Conservation (phyloP, 2,888 invertebrate species). For the Hyposoter dolosus region DNA sequence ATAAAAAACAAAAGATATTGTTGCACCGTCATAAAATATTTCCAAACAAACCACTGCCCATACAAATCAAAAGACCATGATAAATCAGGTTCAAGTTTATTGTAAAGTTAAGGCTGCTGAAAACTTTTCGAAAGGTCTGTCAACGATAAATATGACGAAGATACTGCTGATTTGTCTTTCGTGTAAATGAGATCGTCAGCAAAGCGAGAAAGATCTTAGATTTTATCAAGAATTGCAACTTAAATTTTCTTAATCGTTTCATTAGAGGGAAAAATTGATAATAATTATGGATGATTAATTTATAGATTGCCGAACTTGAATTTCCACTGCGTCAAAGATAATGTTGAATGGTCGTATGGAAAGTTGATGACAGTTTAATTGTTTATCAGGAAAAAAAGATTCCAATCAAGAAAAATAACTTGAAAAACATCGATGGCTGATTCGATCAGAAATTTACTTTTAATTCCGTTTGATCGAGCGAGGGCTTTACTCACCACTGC, state of each 20-base stretch:
- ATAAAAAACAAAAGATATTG: background rate
- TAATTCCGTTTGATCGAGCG: slow-evolving; percentile 41
- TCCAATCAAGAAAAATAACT: slow-evolving; percentile 7
- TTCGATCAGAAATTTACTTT: slow-evolving; percentile 31
- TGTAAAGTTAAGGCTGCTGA: background rate
- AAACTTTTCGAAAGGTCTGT: background rate
- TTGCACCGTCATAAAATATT: too few relatives aligned
- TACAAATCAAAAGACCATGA: background rate
- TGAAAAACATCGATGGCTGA: slow-evolving; percentile 13
- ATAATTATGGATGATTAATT: background rate
- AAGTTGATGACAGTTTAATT: background rate
- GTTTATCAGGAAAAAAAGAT: slow-evolving; percentile 14
- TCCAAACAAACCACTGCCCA: too few relatives aligned
- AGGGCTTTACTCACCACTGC: slow-evolving; percentile 36
- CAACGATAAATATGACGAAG: background rate
- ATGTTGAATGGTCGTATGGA: background rate
- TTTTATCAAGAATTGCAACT: background rate
- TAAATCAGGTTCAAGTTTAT: background rate
- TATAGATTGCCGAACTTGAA: background rate
- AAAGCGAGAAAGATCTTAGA: slow-evolving; percentile 5
- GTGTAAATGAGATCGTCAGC: background rate
- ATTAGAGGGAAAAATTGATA: background rate
- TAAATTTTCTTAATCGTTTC: background rate
- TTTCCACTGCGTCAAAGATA: slow-evolving; percentile 8
- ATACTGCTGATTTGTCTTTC: background rate